These are phyloP conservation scores for Rhinatrema bivittatum DNA, from an alignment of 2,797 vertebrate species.

Conservation along the genomic window DNA sequence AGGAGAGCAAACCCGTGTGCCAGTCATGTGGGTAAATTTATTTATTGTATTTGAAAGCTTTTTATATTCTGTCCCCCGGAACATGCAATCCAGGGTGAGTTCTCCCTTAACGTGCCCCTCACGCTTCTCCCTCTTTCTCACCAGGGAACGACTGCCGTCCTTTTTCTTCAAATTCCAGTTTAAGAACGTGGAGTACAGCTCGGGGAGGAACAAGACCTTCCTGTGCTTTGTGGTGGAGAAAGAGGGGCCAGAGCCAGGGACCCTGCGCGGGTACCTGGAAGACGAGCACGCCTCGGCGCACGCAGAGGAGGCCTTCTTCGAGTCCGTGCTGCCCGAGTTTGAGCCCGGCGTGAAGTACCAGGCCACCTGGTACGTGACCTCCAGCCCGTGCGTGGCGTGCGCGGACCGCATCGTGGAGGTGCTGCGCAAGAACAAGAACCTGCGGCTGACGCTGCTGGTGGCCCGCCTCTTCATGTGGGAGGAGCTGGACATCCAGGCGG, in stretches of 20 bases:
- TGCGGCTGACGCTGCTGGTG: conserved; percentile 69
- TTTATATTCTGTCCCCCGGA: too few species aligned
- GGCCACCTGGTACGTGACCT: conserved; percentile 85
- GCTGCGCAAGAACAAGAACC: conserved; percentile 55
- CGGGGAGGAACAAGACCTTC: conserved; percentile 88
- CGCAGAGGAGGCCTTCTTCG: conserved; percentile 84
- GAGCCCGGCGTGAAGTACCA: conserved; percentile 59
- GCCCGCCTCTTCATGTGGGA: conserved; percentile 87
- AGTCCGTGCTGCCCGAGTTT: conserved; percentile 57
- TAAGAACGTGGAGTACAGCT: conserved; percentile 92
- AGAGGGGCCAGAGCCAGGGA: conserved; percentile 47
- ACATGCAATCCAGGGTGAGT: too few species aligned
- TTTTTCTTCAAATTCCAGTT: conserved; percentile 89
- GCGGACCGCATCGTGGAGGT: conserved; percentile 62
- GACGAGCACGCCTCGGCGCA: conserved; percentile 76
- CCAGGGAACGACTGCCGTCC: conserved; percentile 79
- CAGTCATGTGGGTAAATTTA: too few species aligned
- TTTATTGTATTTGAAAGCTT: too few species aligned
- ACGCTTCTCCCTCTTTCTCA: conserved; percentile 4
- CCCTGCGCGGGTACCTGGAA: conserved; percentile 73
- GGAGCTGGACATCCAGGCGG: conserved; percentile 71
- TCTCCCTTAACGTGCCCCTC: too few species aligned
- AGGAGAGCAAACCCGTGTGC: too few species aligned
- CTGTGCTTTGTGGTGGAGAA: conserved; percentile 80
- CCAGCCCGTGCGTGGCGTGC: conserved; percentile 79